Percentiles rank a stretch among this genome's conserved stretches.
Evolutionary conservation across 1,140 invertebrate species (phyloP).

Genomic region (Aphaenogaster floridana): DNA sequence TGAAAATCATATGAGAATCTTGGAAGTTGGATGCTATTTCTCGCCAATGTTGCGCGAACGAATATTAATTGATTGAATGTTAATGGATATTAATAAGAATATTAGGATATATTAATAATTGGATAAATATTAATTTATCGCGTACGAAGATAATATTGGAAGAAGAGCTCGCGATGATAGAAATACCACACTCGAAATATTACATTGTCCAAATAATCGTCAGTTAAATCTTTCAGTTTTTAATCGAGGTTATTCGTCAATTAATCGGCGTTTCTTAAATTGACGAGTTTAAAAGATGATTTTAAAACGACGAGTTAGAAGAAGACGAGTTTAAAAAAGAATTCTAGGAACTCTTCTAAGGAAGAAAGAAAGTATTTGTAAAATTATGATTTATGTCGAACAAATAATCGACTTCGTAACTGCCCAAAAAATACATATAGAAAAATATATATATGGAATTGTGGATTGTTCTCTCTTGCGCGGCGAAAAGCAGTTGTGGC

Average conservation of each 20-base stretch:
- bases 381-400: background rate
- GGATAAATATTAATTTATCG: slow-evolving; percentile 30
- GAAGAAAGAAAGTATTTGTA: no score
- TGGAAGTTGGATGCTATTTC: slow-evolving; percentile 20
- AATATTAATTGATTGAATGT: slow-evolving; percentile 23
- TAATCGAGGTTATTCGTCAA: background rate
- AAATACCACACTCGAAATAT: slow-evolving; percentile 3
- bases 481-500: background rate
- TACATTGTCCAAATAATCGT: slow-evolving; percentile 1
- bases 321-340: no score
- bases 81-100: slow-evolving; percentile 47
- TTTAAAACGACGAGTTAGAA: no score
- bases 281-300: no score
- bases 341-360: background rate
- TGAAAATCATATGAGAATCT: slow-evolving; percentile 30
- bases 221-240: slow-evolving; percentile 1
- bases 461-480: background rate
- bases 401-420: background rate
- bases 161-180: slow-evolving; percentile 19
- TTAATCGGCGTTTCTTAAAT: background rate
- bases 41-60: background rate
- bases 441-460: background rate
- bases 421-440: background rate
- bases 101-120: slow-evolving; percentile 41
- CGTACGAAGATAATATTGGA: slow-evolving; percentile 24